These are phyloP conservation scores for Myrmecophaga tridactyla DNA, from an alignment of 2,113 vertebrate genomes.

Conservation along the genomic window DNA sequence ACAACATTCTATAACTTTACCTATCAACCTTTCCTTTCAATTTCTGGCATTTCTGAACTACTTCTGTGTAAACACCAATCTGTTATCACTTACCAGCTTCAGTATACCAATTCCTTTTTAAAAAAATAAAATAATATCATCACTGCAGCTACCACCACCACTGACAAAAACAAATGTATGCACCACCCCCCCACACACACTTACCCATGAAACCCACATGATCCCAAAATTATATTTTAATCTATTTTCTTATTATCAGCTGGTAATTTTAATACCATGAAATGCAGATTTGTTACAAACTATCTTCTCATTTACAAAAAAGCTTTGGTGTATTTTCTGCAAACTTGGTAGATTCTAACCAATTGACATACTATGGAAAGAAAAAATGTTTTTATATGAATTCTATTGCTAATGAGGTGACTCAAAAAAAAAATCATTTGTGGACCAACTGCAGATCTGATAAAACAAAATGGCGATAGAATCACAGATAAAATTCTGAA, in stretches of 20 bases:
- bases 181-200: not conserved
- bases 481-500: not conserved
- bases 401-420: slow-evolving; percentile 50
- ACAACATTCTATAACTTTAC: slow-evolving; percentile 38
- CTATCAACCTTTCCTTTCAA: slow-evolving; percentile 66
- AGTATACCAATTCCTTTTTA: slow-evolving; percentile 43
- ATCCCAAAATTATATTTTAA: slow-evolving; percentile 53
- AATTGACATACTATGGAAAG: slow-evolving; percentile 8
- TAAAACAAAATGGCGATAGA: not conserved
- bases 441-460: not conserved
- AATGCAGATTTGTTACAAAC: not conserved
- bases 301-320: slow-evolving; percentile 61
- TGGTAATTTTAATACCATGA: slow-evolving; percentile 38
- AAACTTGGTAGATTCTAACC: not conserved
- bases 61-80: slow-evolving; percentile 5
- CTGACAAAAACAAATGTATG: not conserved
- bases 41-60: slow-evolving; percentile 49
- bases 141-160: not conserved
- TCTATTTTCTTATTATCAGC: slow-evolving; percentile 21
- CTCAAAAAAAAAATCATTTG: slow-evolving; percentile 50
- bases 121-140: slow-evolving; percentile 56
- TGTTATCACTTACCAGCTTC: slow-evolving; percentile 45
- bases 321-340: not conserved
- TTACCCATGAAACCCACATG: not conserved
- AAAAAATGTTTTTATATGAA: slow-evolving; percentile 52